Evolutionary conservation across 1,140 invertebrate genomes (phyloP).

Genomic region (Subanguina moxae): DNA sequence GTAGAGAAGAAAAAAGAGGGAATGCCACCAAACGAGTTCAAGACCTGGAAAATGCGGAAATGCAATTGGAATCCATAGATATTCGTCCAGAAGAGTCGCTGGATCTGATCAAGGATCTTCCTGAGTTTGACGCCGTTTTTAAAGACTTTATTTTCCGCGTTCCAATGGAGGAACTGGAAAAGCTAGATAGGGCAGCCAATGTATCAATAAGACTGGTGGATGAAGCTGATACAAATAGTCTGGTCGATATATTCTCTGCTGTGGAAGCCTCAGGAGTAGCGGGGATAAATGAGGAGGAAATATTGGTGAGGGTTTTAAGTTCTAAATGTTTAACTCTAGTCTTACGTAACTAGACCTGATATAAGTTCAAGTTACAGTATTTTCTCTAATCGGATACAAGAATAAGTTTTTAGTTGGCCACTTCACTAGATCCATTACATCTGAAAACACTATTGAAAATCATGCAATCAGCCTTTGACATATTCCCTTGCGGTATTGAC

Average conservation of each 20-base stretch:
- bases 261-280: conserved; percentile 2
- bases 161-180: neutral
- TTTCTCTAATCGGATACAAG: conserved; percentile 6
- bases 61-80: conserved; percentile 13
- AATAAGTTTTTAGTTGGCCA: neutral
- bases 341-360: too few species aligned
- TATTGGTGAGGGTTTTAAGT: neutral
- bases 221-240: neutral
- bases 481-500: conserved; percentile 27
- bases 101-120: neutral
- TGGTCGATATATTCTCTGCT: neutral
- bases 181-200: neutral
- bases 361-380: too few species aligned
- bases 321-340: too few species aligned
- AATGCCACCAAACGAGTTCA: conserved; percentile 29
- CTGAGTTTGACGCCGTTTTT: neutral
- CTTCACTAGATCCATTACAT: neutral
- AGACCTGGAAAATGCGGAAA: conserved; percentile 20
- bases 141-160: neutral
- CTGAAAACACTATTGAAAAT: conserved; percentile 11
- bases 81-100: conserved; percentile 10
- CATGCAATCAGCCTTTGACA: neutral
- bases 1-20: neutral
- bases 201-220: neutral
- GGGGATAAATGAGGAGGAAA: conserved; percentile 1